Evolutionary conservation across 1,140 invertebrate species (phyloP).

Genomic region (Augochlora pura): DNA sequence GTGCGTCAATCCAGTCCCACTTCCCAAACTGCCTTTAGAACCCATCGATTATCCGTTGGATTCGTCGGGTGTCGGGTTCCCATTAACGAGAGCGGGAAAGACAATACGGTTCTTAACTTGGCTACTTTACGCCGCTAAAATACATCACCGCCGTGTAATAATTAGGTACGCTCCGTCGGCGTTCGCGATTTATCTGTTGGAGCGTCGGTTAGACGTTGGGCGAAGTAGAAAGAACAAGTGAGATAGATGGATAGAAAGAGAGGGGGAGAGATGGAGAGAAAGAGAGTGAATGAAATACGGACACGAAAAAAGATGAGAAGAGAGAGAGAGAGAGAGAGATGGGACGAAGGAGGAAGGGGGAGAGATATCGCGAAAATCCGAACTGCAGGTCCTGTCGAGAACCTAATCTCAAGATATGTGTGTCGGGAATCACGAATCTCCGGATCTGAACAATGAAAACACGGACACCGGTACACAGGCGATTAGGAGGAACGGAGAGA

Average conservation of each 20-base stretch:
- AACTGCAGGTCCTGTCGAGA: neutral
- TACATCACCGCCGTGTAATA: neutral
- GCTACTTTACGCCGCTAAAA: constrained; percentile 3
- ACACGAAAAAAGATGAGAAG: too few relatives aligned
- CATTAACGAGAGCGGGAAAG: constrained; percentile 18
- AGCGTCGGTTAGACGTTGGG: neutral
- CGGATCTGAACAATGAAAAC: neutral
- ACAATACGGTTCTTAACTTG: neutral
- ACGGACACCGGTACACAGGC: neutral
- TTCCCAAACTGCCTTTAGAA: neutral
- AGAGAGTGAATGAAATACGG: too few relatives aligned
- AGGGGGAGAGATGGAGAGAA: neutral
- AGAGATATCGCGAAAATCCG: neutral
- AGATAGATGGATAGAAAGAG: too few relatives aligned
- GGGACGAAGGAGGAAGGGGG: too few relatives aligned
- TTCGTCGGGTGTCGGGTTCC: neutral
- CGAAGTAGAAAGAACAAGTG: neutral
- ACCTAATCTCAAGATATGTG: neutral
- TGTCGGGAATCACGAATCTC: neutral
- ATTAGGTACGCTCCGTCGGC: neutral
- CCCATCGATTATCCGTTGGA: neutral
- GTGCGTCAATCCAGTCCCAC: too few relatives aligned
- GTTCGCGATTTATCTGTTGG: neutral
- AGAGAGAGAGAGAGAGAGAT: too few relatives aligned
- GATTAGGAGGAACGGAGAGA: neutral